Evolutionary conservation across 1,140 invertebrate species (phyloP), one percentile per base, ranked within the genome.

Genomic region (Trichonephila clavata): DNA sequence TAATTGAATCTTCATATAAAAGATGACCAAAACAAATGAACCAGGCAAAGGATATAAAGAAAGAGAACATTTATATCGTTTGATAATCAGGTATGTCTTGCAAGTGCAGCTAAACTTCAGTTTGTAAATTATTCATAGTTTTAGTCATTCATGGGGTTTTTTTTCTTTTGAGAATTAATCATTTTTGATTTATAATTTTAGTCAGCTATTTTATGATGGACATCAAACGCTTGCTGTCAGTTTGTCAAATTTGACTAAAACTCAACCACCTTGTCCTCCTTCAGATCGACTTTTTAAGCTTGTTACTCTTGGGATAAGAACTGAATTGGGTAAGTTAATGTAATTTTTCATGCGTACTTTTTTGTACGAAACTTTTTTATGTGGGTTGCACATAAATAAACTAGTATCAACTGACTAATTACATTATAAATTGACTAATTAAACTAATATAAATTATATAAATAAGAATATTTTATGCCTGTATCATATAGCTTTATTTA

Each of bases 241-340:
- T 88, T 96, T 99, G 68, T 97, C 98, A 3, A 97, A 97, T 91
- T 95, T 97, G 39, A 97, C 98, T 0, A 98, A 99, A 95, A 97
- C 98, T 1, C 98, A 99, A 95, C 98, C 98, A 89, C 97, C 98
- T 39, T 99, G 99, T 95, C 98, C 99, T 18, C 99, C 99, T 0
- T 99, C 98, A 65, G 99, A 99, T 95, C 97, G 98, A 95, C 95
- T 99, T 0, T 96, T 98, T 18, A 97, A 99, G 95, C 95, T 99
- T 0, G 97, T 99, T 95, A 96, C 97, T 88, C 96, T 98, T n/a
- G 98, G 98, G 0, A 96, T 99, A 18, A 97, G 98, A 95, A 97
- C 98, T 94, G 98, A 99, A 95, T 98, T 98, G 86, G 97, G 96
- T 96, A 95, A 95, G 94, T 93, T n/a, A 71, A 2, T n/a, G 2